Conservation (phyloP, 2,888 invertebrate species). For the Tetragonisca angustula region DNA sequence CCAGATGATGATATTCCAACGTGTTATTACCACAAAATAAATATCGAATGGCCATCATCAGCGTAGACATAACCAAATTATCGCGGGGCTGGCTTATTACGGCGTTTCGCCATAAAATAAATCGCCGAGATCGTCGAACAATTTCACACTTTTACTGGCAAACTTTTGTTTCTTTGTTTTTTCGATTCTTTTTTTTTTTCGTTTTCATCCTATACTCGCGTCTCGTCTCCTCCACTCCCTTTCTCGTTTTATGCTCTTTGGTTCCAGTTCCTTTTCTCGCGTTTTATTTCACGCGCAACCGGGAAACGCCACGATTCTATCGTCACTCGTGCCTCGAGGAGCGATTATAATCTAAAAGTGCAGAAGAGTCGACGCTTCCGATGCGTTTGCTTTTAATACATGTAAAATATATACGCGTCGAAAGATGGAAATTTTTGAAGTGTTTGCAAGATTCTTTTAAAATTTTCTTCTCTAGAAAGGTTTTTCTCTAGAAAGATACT, state of each 20-base stretch:
- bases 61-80: not conserved
- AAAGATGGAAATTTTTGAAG: too few species aligned
- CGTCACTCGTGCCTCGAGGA: too few species aligned
- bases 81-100: not conserved
- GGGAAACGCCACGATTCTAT: too few species aligned
- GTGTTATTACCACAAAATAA: slow-evolving; percentile 3
- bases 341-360: too few species aligned
- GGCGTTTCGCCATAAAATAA: not conserved
- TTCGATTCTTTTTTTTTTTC: too few species aligned
- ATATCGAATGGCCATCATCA: not conserved
- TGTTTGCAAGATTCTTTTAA: too few species aligned
- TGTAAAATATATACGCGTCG: too few species aligned
- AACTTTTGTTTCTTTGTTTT: not conserved
- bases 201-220: too few species aligned
- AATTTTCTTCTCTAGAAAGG: too few species aligned
- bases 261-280: not conserved
- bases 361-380: too few species aligned
- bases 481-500: too few species aligned
- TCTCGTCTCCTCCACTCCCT: not conserved
- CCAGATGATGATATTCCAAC: not conserved
- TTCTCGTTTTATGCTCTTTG: not conserved
- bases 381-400: too few species aligned
- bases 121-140: not conserved
- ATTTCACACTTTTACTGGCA: not conserved
- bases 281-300: not conserved